phyloP scores from a whole-genome alignment of 64 coral and sea anemone species.

The Stichodactyla helianthus region DNA sequence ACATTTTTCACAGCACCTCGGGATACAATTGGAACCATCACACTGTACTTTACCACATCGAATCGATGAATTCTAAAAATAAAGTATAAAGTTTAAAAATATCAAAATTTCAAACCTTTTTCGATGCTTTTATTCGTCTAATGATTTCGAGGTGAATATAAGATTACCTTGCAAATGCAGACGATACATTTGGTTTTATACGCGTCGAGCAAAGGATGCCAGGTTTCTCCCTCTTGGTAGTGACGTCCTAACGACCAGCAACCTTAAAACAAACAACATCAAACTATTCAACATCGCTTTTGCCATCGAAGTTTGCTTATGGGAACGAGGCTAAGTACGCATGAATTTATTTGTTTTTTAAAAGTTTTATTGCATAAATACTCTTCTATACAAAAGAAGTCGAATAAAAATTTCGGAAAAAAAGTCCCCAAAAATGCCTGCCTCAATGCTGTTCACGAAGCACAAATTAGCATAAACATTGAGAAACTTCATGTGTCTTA shows the following conservation, averaged over 20 bases:
- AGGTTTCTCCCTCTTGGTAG: constrained; percentile 25
- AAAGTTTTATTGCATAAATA: too few species aligned
- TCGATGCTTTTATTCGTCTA: too few species aligned
- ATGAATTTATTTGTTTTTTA: too few species aligned
- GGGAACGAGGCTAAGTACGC: too few species aligned
- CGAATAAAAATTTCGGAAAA: too few species aligned
- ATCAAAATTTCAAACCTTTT: too few species aligned
- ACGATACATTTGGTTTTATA: constrained; percentile 35
- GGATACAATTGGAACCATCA: background rate
- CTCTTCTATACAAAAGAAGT: too few species aligned
- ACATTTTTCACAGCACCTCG: background rate
- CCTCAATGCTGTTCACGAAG: too few species aligned
- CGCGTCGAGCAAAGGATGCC: constrained; percentile 30
- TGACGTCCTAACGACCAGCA: constrained; percentile 41
- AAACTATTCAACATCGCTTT: background rate
- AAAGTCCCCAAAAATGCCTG: too few species aligned
- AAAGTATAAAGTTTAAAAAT: background rate
- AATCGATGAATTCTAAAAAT: constrained; percentile 1
- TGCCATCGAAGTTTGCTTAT: background rate
- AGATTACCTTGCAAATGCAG: constrained; percentile 40
- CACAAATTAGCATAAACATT: too few species aligned
- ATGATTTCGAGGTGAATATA: background rate
- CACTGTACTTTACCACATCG: background rate
- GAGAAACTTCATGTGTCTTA: too few species aligned
- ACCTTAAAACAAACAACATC: background rate